Conservation (phyloP, 2,888 invertebrate genomes). For the Pyrocoelia pectoralis region DNA sequence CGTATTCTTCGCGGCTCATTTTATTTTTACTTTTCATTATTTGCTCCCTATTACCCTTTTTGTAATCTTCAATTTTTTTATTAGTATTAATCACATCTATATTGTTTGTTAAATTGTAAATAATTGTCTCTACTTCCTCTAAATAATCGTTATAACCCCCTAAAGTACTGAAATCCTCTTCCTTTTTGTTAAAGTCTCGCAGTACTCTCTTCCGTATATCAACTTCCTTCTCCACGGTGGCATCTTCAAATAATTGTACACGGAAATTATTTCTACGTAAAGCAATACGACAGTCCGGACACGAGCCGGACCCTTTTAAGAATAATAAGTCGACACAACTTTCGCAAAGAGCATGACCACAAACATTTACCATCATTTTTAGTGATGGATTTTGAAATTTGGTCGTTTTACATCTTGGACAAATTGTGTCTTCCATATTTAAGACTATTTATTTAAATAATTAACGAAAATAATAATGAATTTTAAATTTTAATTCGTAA, state of each 20-base stretch:
- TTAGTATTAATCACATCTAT: constrained; percentile 89
- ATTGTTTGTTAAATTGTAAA: constrained; percentile 90
- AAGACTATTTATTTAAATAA: background rate
- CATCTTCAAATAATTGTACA: constrained; percentile 95
- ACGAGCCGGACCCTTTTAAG: constrained; percentile 94
- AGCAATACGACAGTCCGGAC: constrained; percentile 92
- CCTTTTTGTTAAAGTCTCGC: constrained; percentile 92
- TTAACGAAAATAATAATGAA: background rate
- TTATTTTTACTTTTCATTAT: constrained; percentile 83
- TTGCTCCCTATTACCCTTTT: constrained; percentile 86
- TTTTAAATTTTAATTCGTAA: background rate
- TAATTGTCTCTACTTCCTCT: constrained; percentile 92
- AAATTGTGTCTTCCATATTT: constrained; percentile 82
- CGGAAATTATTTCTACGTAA: constrained; percentile 90
- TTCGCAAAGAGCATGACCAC: constrained; percentile 97
- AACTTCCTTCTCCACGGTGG: constrained; percentile 96
- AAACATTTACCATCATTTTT: constrained; percentile 97
- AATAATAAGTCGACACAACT: constrained; percentile 96
- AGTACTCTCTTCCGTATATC: constrained; percentile 90
- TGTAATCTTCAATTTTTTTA: constrained; percentile 89
- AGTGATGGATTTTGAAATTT: constrained; percentile 97
- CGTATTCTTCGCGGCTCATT: constrained; percentile 82
- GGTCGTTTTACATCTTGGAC: constrained; percentile 96
- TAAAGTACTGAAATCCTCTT: constrained; percentile 87
- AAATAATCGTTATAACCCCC: constrained; percentile 95